Conservation (phyloP, 2,888 invertebrate species). For the Chrysopilus asiliformis region DNA sequence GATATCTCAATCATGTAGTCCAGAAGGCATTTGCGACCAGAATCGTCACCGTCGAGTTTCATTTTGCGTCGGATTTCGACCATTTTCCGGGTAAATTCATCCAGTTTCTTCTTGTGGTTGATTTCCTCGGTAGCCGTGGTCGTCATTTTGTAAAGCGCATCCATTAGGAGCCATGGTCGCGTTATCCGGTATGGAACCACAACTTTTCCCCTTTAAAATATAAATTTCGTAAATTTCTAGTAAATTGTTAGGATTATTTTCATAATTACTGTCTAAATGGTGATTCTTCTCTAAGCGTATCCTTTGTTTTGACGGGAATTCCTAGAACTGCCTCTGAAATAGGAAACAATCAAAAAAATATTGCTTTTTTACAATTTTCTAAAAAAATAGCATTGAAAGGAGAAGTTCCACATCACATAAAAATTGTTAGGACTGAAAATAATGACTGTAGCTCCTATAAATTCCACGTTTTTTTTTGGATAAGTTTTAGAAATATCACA, state of each 20-base stretch:
- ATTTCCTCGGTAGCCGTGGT: conserved; percentile 38
- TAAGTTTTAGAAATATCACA: too few relatives aligned
- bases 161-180: conserved; percentile 44
- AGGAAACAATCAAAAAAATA: conserved; percentile 4
- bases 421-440: neutral
- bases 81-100: conserved; percentile 37
- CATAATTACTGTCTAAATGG: conserved; percentile 43
- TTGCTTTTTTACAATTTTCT: neutral
- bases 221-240: neutral
- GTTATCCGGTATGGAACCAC: conserved; percentile 38
- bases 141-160: conserved; percentile 42
- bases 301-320: conserved; percentile 31
- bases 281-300: conserved; percentile 33
- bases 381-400: neutral
- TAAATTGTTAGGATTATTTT: conserved; percentile 1
- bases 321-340: conserved; percentile 42
- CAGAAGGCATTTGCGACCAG: conserved; percentile 33
- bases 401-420: neutral
- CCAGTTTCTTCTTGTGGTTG: conserved; percentile 38
- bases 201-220: conserved; percentile 39
- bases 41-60: conserved; percentile 16
- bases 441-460: too few relatives aligned
- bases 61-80: conserved; percentile 27
- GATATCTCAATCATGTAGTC: conserved; percentile 43
- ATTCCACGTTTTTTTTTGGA: too few relatives aligned